Base-by-base conservation (phyloP, 2,888 invertebrate species). In the Bugula neritina region DNA sequence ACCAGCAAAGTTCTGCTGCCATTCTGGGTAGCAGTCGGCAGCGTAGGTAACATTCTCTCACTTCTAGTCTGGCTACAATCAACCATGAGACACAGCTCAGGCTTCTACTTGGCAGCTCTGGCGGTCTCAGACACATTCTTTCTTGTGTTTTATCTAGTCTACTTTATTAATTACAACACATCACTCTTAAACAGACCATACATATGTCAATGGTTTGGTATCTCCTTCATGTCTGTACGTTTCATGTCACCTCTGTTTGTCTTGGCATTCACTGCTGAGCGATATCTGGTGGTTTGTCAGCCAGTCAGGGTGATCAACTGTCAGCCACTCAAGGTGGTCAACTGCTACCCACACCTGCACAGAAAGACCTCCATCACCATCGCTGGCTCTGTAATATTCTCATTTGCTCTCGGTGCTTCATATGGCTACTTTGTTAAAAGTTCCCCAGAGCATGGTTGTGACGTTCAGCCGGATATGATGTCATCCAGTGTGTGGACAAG, bases 281-380 rank as follows among this genome's bases (percentile, higher is more conserved):
- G 83, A 27, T 84, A 82, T 76, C 81, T 83, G 63, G 80, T 81
- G 27, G 80, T 84, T 29, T 84, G 83, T 72, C 82, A 83, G 74
- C 84, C 84, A 13, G 83, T 82, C 31, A 35, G 70, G 5, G 27
- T 43, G 25, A 29, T n/a, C 70, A 5, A 21, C 23, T 73, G 71
- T 72, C 77, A 79, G 72, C 73, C 82, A 27, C 83, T 82, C 71
- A 75, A 76, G 54, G 80, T 75, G n/a, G n/a, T n/a, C n/a, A n/a
- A n/a, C n/a, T n/a, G n/a, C n/a, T n/a, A n/a, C n/a, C n/a, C n/a
- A n/a, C n/a, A n/a, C n/a, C n/a, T n/a, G n/a, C n/a, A n/a, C 73
- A 83, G 82, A 73, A 82, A 82, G 1, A 79, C 80, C 0, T 76
- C 80, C 70, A 76, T 78, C 43, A 81, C 81, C 2, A 79, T 81